Conservation (phyloP, 2,888 invertebrate genomes). For the Disparrhopalites patrizii region DNA sequence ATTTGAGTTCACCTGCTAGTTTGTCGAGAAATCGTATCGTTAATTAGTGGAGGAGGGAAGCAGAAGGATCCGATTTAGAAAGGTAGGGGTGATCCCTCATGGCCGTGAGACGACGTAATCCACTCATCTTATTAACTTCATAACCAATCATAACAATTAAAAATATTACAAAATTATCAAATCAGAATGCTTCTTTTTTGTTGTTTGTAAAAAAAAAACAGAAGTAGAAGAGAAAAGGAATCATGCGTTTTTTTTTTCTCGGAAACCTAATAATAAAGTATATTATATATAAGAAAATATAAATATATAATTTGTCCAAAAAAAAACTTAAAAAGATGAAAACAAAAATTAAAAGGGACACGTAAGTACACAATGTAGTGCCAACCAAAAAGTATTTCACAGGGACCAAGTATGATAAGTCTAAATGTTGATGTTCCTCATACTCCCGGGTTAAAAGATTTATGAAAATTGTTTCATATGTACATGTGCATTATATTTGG, state of each 20-base stretch:
- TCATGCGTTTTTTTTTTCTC: not conserved
- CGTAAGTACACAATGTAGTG: too few species aligned
- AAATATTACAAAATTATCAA: constrained; percentile 12
- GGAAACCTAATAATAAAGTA: not conserved
- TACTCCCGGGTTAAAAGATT: too few species aligned
- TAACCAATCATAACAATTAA: constrained; percentile 42
- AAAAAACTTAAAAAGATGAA: not conserved
- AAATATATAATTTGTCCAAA: not conserved
- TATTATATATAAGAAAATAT: not conserved
- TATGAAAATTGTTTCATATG: too few species aligned
- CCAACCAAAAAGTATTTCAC: too few species aligned
- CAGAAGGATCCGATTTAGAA: constrained; percentile 48
- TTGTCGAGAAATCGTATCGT: constrained; percentile 31
- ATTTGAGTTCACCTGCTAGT: constrained; percentile 46
- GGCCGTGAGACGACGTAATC: constrained; percentile 47
- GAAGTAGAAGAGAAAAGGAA: constrained; percentile 11
- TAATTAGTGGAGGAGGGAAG: constrained; percentile 48
- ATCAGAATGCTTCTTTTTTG: not conserved
- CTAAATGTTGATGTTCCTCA: too few species aligned
- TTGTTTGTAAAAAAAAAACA: constrained; percentile 19
- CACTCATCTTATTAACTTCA: constrained; percentile 49
- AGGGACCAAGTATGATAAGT: too few species aligned
- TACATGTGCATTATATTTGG: too few species aligned
- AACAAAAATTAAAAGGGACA: not conserved
- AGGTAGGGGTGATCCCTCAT: constrained; percentile 49